Conservation (phyloP, 2,113 vertebrate genomes). For the Crotalus horridus region DNA sequence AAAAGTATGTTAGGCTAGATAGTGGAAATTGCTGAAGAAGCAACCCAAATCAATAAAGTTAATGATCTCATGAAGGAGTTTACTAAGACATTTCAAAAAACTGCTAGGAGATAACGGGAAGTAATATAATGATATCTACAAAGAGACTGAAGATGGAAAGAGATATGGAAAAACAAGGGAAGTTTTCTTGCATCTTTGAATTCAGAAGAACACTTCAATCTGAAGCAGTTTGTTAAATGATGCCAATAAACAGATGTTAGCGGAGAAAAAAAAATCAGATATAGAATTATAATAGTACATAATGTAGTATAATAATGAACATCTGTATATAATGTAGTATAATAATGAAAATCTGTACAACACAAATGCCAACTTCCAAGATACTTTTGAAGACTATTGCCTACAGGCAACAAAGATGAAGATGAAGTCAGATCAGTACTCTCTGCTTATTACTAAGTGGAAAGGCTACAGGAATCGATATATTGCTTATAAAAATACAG, state of each 20-base stretch:
- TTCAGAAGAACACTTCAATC: background rate
- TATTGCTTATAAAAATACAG: background rate
- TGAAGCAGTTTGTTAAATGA: background rate
- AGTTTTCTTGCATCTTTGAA: background rate
- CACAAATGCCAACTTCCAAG: background rate
- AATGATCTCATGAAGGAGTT: background rate
- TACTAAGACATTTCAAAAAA: background rate
- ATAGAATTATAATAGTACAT: too few species aligned
- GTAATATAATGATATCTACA: background rate
- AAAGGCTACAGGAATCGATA: background rate
- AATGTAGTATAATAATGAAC: background rate
- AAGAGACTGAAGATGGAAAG: background rate
- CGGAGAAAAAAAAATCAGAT: background rate
- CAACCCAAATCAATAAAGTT: background rate
- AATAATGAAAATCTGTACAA: background rate
- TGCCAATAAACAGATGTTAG: background rate
- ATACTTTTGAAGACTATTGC: background rate
- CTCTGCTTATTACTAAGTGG: background rate
- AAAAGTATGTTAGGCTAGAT: background rate
- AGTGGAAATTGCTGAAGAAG: background rate
- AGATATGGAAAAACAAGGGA: background rate
- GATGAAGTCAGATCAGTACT: background rate
- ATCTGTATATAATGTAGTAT: background rate
- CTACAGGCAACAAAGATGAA: background rate
- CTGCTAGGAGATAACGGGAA: background rate